Percentiles rank a stretch among this genome's conserved stretches.
Evolutionary conservation across 2,797 vertebrate species (phyloP).

Genomic region (Hipposideros larvatus): DNA sequence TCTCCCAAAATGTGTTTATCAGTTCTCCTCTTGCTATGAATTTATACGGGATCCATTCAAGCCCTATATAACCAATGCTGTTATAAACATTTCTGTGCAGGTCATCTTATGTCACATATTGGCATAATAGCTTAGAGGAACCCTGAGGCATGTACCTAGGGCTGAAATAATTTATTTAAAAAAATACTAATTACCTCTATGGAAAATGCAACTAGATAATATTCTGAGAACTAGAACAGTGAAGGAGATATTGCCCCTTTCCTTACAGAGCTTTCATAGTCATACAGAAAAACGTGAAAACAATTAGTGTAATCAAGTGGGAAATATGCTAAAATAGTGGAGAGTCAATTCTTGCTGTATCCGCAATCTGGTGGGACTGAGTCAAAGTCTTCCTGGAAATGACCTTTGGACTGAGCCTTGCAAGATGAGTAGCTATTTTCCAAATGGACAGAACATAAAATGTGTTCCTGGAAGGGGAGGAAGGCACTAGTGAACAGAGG

Average conservation of each 20-base stretch:
- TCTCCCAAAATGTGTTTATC: not conserved
- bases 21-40: not conserved
- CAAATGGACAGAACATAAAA: not conserved
- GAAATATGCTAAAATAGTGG: too few relatives aligned
- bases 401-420: not conserved
- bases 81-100: not conserved
- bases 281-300: not conserved
- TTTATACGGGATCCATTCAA: not conserved
- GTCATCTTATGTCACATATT: not conserved
- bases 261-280: not conserved
- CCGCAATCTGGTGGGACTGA: not conserved
- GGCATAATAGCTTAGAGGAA: not conserved
- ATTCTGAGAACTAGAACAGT: not conserved
- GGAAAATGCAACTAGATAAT: not conserved
- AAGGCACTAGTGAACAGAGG: not conserved
- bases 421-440: not conserved
- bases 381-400: not conserved
- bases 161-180: not conserved
- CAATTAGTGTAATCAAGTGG: not conserved
- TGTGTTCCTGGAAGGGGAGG: not conserved
- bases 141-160: too few relatives aligned
- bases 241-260: not conserved
- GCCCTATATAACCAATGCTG: not conserved
- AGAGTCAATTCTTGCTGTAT: not conserved
- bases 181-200: not conserved